Evolutionary conservation across 2,888 invertebrate species (phyloP), one percentile per base, ranked within the genome.

Genomic region (Limnephilus marmoratus): DNA sequence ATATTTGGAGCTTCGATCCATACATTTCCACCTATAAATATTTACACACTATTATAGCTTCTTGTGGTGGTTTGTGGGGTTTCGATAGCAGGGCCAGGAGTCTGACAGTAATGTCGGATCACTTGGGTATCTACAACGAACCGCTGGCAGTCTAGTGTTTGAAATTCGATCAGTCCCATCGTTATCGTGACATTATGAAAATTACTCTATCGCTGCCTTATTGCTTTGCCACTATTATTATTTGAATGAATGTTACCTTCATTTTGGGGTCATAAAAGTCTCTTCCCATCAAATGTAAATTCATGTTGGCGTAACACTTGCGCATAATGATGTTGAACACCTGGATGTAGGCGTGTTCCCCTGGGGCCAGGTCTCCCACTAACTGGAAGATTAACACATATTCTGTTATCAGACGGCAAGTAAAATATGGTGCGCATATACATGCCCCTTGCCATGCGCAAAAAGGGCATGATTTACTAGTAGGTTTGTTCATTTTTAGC

Each of bases 311-410:
- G 93, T 98, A 96, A 94, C 97, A 97, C 94, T 97, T 97, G 3
- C 98, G 96, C 94, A 98, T 96, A 0, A 98, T 97, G 9, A 98
- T 97, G 94, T 98, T 98, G 93, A 98, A 97, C 0, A 98, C 96
- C 94, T 98, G 98, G 0, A 98, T 95, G 94, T 98, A 97, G 90
- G 97, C 97, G 68, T 96, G 96, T 94, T 98, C 98, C 0, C 97
- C 97, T 29, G 96, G 96, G 0, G 95, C 95, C 0, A 98, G 96
- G 49, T 97, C 97, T 0, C 97, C 97, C 0, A 97, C 97, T 12
- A 97, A 94, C 95, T 96, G 95, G 1, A 97, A 95, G 91, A 24
- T 68, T 24, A 68, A 24, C 24, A 68, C 18, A 68, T 24, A 68
- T 68, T 68, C 53, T 53, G 53, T 53, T 53, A 53, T 53, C 41